Conservation (phyloP, 1,140 invertebrate species). For the Anastatus disparis region DNA sequence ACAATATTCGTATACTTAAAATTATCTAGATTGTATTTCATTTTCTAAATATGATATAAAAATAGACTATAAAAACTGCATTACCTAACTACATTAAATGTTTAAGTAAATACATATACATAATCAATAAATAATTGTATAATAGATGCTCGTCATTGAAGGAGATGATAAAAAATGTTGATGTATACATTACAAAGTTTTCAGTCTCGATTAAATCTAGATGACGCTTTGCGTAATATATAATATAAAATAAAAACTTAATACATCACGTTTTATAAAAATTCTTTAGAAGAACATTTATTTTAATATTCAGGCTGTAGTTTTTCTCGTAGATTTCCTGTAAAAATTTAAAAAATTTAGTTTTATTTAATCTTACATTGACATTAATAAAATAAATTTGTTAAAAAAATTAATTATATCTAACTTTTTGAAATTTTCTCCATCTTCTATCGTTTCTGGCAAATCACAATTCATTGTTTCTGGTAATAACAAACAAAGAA, state of each 20-base stretch:
- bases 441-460: conserved; percentile 72
- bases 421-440: conserved; percentile 69
- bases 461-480: conserved; percentile 72
- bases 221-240: too few relatives aligned
- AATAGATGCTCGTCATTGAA: too few relatives aligned
- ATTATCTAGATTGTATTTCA: neutral
- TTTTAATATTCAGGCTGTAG: neutral
- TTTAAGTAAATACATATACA: neutral
- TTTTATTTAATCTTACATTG: too few relatives aligned
- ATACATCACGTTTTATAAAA: neutral
- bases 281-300: neutral
- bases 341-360: too few relatives aligned
- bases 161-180: too few relatives aligned
- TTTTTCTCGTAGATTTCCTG: conserved; percentile 1
- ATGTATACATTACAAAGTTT: too few relatives aligned
- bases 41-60: conserved; percentile 14
- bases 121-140: too few relatives aligned
- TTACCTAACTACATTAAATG: neutral
- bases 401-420: neutral
- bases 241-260: neutral
- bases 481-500: conserved; percentile 69
- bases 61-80: neutral
- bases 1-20: neutral
- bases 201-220: too few relatives aligned
- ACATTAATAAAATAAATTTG: neutral